phyloP scores from a whole-genome alignment of 2,888 invertebrate species.

The Heteropelma amictum region DNA sequence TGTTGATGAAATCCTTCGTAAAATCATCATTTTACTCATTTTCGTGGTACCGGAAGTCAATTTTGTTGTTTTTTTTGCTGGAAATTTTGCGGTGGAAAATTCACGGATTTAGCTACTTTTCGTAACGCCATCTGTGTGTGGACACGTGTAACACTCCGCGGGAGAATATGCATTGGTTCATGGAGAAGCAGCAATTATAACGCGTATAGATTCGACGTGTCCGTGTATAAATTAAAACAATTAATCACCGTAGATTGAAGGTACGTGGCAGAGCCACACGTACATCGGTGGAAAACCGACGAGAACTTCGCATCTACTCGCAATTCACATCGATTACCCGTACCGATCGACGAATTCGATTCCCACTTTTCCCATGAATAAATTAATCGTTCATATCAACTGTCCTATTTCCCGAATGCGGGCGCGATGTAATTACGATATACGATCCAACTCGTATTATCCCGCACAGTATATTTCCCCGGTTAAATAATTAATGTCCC shows the following conservation, averaged over 20 bases:
- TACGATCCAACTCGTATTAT: no score
- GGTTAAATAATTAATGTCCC: no score
- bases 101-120: no score
- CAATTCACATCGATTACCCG: conserved; percentile 2
- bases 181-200: conserved; percentile 40
- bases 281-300: background rate
- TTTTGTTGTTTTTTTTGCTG: no score
- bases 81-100: no score
- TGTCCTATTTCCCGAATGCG: conserved; percentile 27
- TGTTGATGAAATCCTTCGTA: no score
- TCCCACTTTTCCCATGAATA: conserved; percentile 47
- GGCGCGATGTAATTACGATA: no score
- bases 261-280: background rate
- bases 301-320: background rate
- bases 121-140: background rate
- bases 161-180: background rate
- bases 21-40: no score
- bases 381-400: conserved; percentile 53
- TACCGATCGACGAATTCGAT: conserved; percentile 43
- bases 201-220: conserved; percentile 37
- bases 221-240: conserved; percentile 45
- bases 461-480: no score
- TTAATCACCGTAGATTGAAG: conserved; percentile 43
- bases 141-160: conserved; percentile 13
- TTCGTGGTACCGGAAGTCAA: no score